phyloP scores from a whole-genome alignment of 2,888 invertebrate species.

The Asteroscopus sphinx region DNA sequence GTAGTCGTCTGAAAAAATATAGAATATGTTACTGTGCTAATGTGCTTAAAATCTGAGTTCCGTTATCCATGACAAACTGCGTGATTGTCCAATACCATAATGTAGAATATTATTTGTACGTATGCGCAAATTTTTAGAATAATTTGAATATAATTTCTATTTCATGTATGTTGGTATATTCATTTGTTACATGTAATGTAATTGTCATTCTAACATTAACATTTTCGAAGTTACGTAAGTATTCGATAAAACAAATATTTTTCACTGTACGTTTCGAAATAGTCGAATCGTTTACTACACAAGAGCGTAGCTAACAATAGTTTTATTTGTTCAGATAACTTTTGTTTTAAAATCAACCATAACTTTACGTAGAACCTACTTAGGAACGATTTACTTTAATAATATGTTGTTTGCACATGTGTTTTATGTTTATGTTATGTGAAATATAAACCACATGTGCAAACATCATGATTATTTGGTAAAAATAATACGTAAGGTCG shows the following conservation, averaged over 20 bases:
- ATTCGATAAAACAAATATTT: slow-evolving; percentile 16
- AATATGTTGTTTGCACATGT: slow-evolving; percentile 8
- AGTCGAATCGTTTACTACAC: no score
- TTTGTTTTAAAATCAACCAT: background rate
- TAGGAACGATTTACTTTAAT: background rate
- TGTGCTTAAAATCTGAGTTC: no score
- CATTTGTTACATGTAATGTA: slow-evolving; percentile 5
- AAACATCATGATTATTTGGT: no score
- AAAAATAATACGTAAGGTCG: no score
- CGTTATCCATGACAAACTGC: slow-evolving; percentile 11
- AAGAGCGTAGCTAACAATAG: no score
- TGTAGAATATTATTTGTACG: slow-evolving; percentile 6
- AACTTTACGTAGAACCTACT: background rate
- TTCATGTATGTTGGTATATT: slow-evolving; percentile 19
- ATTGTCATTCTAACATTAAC: background rate
- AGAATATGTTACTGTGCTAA: no score
- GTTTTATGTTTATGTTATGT: slow-evolving; percentile 1
- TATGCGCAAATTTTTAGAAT: slow-evolving; percentile 21
- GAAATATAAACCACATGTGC: no score
- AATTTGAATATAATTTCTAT: slow-evolving; percentile 41
- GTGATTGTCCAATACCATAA: slow-evolving; percentile 25
- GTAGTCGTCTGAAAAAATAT: no score
- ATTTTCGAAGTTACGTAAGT: background rate
- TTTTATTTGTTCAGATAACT: background rate
- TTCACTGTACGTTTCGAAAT: background rate